phyloP scores from a whole-genome alignment of 2,113 vertebrate genomes.

The Cebus imitator region DNA sequence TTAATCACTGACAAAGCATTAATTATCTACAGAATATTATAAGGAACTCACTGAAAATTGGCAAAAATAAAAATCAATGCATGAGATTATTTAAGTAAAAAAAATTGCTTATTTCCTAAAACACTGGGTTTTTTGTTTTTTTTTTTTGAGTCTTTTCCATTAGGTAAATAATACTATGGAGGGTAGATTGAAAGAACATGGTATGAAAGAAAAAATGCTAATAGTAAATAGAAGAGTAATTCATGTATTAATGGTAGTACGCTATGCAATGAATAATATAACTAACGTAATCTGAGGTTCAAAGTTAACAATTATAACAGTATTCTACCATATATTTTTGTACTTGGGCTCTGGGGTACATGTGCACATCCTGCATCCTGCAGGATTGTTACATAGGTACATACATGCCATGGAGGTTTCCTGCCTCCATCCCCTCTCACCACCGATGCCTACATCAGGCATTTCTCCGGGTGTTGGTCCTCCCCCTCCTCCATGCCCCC shows the following conservation, averaged over 20 bases:
- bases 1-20: not conserved
- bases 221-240: not conserved
- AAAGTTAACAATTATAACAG: not conserved
- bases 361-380: no score
- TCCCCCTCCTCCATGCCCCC: no score
- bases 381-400: no score
- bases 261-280: not conserved
- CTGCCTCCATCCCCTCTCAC: no score
- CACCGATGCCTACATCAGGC: no score
- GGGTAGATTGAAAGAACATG: not conserved
- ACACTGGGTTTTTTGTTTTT: not conserved
- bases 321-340: not conserved
- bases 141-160: not conserved
- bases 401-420: no score
- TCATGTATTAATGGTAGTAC: not conserved
- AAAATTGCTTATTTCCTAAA: not conserved
- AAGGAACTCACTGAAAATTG: not conserved
- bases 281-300: not conserved
- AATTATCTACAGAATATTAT: not conserved
- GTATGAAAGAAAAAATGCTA: not conserved
- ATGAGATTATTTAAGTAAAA: not conserved
- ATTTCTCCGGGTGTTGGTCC: no score
- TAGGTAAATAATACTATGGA: not conserved
- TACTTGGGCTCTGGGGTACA: no score
- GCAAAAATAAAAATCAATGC: not conserved